Base-by-base conservation (phyloP, 1,140 invertebrate genomes). In the Procambarus virginalis region DNA sequence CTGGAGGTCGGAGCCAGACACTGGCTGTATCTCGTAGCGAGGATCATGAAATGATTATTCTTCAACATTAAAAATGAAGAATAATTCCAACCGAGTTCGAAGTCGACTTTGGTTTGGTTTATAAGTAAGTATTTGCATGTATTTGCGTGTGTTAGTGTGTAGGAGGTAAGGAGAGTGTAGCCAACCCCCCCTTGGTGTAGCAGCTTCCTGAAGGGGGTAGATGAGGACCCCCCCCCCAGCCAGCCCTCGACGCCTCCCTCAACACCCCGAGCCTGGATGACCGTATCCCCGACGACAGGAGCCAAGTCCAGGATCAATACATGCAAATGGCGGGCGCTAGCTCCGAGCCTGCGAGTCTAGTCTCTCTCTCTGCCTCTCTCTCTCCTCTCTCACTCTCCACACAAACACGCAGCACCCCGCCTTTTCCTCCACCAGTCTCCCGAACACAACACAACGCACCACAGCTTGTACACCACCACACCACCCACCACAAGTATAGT, bases 271-370 rank as follows among this genome's bases (percentile, higher is more conserved):
- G 48, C 4, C 17, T 20, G 75, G 84, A 86, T 85, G 84, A 86
- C 84, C 84, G 75, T 55, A 86, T 75, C 84, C 75, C 48, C 84
- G 84, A 86, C 84, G 84, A 86, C 84, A 86, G 84, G 75, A 86
- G 76, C 84, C 75, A 76, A 79, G 84, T 20, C 75, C 58, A 75
- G 84, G 84, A 86, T 86, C 84, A 86, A 86, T 86, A 86, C 84
- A 86, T 86, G 84, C 84, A 86, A 86, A 86, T 86, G 84, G 84
- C 84, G 84, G 84, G 75, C 55, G 77, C 51, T 5, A 86, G 75
- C 84, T 64, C 76, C 55, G 22, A 46, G 68, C 78, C 84, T 75
- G 45, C 75, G 58, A 78, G 84, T 75, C 58, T 77, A 10, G 12
- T n/a, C 84, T 45, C 73, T 48, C 84, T 64, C 58, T 60, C 84